Base-by-base conservation (phyloP, 2,113 vertebrate species). In the Mormyrus lacerda region DNA sequence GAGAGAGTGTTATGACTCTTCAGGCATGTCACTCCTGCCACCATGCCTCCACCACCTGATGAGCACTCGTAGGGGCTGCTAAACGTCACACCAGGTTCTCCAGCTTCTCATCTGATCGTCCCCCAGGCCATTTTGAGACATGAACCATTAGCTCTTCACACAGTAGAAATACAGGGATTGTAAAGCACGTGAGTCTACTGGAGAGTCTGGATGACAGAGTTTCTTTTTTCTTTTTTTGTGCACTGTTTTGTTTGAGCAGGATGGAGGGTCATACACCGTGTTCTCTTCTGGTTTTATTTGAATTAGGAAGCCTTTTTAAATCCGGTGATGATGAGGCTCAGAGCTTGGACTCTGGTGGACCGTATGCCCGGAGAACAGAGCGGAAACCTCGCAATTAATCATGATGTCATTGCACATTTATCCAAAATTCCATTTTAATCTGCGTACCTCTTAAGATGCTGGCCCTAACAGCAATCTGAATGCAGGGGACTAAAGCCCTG, bases 301-400 rank as follows among this genome's bases (percentile, higher is more conserved):
- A 87, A 53, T 50, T 85, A 3, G 79, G 79, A 91, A 88, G 90
- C 92, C 89, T 91, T 91, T 91, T 27, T 51, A 51, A 86, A 55
- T 27, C 35, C 27, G 3, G 13, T 9, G 27, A 55, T 2, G 21
- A 51, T 8, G 24, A 27, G 27, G 48, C 85, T 42, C 39, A 47
- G n/a, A 85, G n/a, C n/a, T 84, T 21, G 3, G 53, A 87, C 47
- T 24, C 88, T 35, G 7, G 15, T 79, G 2, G 8, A n/a, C 58
- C 24, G 8, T 61, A 10, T 10, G 58, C 58, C 58, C 0, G 1
- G n/a, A 69, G 61, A 69, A 19, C 73, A 42, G 35, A 79, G 35
- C 13, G 13, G 17, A 42, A 42, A 19, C 35, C 35, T 42, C 0
- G 1, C 65, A 27, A 17, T 50, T 88, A 13, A 51, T 79, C 50